Base-by-base conservation (phyloP, 2,888 invertebrate species). In the Mayetiola destructor region DNA sequence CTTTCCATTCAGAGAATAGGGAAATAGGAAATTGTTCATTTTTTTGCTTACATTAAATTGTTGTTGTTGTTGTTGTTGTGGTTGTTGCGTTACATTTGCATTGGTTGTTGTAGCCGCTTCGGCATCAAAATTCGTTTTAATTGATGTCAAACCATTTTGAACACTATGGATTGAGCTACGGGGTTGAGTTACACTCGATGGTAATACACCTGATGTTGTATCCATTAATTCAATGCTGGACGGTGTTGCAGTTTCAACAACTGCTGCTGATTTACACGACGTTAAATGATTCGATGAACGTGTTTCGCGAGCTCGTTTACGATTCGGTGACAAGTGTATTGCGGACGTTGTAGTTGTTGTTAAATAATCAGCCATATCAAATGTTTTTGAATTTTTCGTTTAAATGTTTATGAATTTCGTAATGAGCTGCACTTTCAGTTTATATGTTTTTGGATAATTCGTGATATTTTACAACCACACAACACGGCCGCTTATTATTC, bases 121-220 rank as follows among this genome's bases (percentile, higher is more conserved):
- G 16, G 23, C 27, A n/a, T 14, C 2, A 4, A 9, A n/a, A 14
- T 6, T 42, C 2, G 5, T 4, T 23, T 42, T 42, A 27, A 48
- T 27, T 5, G 48, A 48, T n/a, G 48, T 8, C 14, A 48, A 16
- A 2, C 48, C 48, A 48, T 48, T 48, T 23, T 48, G 27, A 3
- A 48, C 27, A 48, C 48, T 48, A 27, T 48, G 27, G 16, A 48
- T 48, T 48, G 48, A 48, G 16, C 48, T 48, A 3, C 48, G 48
- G 1, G 48, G 48, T 27, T 48, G 48, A n/a, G 48, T 48, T 2
- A 48, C 27, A 6, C 27, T 27, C n/a, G n/a, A n/a, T 48, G 48
- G 27, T 9, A 16, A n/a, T 3, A 14, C 2, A 21, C 10, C 23
- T 3, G 40, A 14, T 5, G 21, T 27, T 27, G 48, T n/a, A n/a